Evolutionary conservation across 2,113 vertebrate species (phyloP).

Genomic region (Erinaceus europaeus): DNA sequence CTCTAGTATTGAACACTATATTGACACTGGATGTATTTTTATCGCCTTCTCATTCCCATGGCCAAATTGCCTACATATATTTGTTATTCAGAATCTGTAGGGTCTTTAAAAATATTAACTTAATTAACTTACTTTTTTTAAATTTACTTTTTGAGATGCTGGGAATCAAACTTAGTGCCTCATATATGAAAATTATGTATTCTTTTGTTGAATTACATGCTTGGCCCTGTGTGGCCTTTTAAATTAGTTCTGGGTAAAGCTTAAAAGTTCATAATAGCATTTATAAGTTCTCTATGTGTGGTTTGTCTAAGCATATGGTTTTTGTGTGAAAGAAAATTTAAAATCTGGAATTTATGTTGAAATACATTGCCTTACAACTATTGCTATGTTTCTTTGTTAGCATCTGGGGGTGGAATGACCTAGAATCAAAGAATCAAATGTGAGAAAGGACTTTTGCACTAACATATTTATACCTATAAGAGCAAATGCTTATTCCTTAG

Average conservation of each 20-base stretch:
- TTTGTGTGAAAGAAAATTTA: neutral
- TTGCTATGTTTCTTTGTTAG: too few species aligned
- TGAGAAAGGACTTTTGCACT: neutral
- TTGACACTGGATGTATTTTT: neutral
- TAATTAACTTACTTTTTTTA: too few species aligned
- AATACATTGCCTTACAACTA: neutral
- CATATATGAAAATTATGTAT: too few species aligned
- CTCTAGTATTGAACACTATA: neutral
- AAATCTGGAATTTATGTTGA: neutral
- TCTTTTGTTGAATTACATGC: too few species aligned
- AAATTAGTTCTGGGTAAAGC: neutral
- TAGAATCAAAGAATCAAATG: neutral
- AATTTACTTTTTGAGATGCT: too few species aligned
- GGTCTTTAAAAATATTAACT: too few species aligned
- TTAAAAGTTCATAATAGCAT: neutral
- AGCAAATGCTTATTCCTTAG: neutral
- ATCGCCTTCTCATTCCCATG: neutral
- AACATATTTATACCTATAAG: neutral
- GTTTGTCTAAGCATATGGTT: neutral
- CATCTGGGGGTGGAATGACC: neutral
- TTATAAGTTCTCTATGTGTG: neutral
- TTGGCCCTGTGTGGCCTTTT: constrained; percentile 9
- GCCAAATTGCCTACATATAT: neutral
- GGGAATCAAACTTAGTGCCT: too few species aligned
- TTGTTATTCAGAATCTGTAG: neutral